Evolutionary conservation across 2,888 invertebrate genomes (phyloP).

Genomic region (Rhagophthalmus giganteus): DNA sequence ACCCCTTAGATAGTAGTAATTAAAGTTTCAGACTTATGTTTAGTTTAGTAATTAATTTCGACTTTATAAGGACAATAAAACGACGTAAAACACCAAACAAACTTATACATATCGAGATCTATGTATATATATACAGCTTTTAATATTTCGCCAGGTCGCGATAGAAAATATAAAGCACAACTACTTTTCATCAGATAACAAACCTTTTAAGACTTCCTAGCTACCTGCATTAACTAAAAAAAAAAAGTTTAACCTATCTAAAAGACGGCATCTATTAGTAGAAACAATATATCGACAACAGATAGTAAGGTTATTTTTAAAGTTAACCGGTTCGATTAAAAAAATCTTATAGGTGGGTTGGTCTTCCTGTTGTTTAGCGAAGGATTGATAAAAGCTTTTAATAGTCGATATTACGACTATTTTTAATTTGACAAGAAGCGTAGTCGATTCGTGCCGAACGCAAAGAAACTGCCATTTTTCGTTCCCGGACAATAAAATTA

Average conservation of each 20-base stretch:
- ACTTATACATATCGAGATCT: too few relatives aligned
- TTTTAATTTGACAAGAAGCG: too few relatives aligned
- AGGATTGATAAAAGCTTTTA: too few relatives aligned
- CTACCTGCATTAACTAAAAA: conserved; percentile 28
- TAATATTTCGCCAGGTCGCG: conserved; percentile 17
- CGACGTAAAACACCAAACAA: too few relatives aligned
- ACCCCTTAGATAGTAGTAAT: too few relatives aligned
- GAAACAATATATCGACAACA: conserved; percentile 29
- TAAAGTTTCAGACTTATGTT: too few relatives aligned
- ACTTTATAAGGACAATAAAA: conserved; percentile 15
- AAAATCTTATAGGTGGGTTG: neutral
- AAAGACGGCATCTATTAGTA: conserved; percentile 29
- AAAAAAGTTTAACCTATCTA: conserved; percentile 28
- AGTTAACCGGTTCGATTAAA: conserved; percentile 2
- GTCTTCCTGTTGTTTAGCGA: too few relatives aligned
- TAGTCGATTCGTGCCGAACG: too few relatives aligned
- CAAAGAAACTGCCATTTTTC: too few relatives aligned
- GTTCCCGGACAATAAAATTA: too few relatives aligned
- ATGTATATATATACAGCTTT: too few relatives aligned
- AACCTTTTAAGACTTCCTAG: conserved; percentile 25
- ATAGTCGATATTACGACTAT: too few relatives aligned
- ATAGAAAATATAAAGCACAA: conserved; percentile 20
- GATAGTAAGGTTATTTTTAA: conserved; percentile 16
- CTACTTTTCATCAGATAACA: conserved; percentile 26
- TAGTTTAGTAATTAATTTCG: conserved; percentile 9